Evolutionary conservation across 2,113 vertebrate genomes (phyloP), one percentile per base, ranked within the genome.

Genomic region (Turdus rufiventris): DNA sequence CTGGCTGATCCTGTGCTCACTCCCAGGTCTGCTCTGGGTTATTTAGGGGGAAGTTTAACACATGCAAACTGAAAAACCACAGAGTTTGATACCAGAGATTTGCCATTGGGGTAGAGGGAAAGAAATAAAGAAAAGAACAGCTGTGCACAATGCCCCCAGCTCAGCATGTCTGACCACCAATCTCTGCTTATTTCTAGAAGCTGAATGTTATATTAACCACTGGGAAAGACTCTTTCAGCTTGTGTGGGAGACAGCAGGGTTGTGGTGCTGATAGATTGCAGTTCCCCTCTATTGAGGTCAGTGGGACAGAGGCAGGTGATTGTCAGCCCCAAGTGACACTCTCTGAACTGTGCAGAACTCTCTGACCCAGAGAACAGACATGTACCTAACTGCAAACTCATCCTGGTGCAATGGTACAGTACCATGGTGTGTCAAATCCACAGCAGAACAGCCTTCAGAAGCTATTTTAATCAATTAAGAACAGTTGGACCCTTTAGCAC

Each of bases 391-490:
- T 6, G 38, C 43, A 78, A 25, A 53, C 57, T 48, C 53, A 48
- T 14, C 53, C 81, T 78, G 70, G 29, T 87, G 53, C 57, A 56
- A 16, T 9, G 31, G 26, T 28, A 2, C 6, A 56, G 57, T 3
- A 21, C 16, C 75, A 9, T 1, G 18, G 14, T 66, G 54, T 21
- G 51, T 48, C 68, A 82, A 72, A 78, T 16, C 66, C 74, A 36
- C 57, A 61, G 29, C 7, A 87, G 61, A 87, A 36, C 70, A 72
- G 53, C 38, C 65, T 79, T 82, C 74, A 75, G 74, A 85, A 95
- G 66, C 92, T 89, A 61, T 96, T 96, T 94, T 79, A 85, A 82
- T 95, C 81, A 94, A 65, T 91, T 90, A 92, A 80, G 56, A 91
- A 38, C 56, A 92, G 90, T 90, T 92, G 79, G 85, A 71, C 31